phyloP scores from a whole-genome alignment of 2,113 vertebrate genomes.

The Cynoglossus semilaevis region DNA sequence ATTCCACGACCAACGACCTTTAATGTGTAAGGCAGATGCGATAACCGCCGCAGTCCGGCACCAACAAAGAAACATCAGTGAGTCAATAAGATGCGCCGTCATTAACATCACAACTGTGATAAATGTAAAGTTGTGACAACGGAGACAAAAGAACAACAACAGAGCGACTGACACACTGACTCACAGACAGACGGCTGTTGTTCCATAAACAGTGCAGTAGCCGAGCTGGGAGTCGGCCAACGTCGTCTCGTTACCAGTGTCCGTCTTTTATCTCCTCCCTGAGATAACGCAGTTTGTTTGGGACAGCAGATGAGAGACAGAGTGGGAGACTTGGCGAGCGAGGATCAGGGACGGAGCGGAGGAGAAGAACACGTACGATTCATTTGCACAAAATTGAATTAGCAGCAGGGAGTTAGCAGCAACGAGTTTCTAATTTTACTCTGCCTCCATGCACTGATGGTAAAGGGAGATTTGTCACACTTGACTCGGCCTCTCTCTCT shows the following conservation, averaged over 20 bases:
- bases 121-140: slow-evolving; percentile 64
- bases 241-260: slow-evolving; percentile 80
- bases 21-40: too few species aligned
- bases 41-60: too few species aligned
- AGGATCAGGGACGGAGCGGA: slow-evolving; percentile 46
- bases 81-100: too few species aligned
- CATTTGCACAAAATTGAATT: slow-evolving; percentile 84
- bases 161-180: neutral
- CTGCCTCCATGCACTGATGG: slow-evolving; percentile 79
- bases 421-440: slow-evolving; percentile 77
- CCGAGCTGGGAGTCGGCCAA: slow-evolving; percentile 78
- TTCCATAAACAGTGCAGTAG: slow-evolving; percentile 76
- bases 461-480: slow-evolving; percentile 90
- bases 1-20: too few species aligned
- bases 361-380: slow-evolving; percentile 76
- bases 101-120: slow-evolving; percentile 28
- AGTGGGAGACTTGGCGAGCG: slow-evolving; percentile 38
- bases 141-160: slow-evolving; percentile 66
- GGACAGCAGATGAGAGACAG: slow-evolving; percentile 65
- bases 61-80: too few species aligned
- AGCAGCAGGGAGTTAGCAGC: slow-evolving; percentile 76
- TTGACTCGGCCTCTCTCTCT: slow-evolving; percentile 83
- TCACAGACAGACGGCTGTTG: slow-evolving; percentile 63
- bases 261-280: slow-evolving; percentile 65
- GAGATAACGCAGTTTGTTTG: slow-evolving; percentile 77